Percentiles rank a stretch among this genome's conserved stretches.
Evolutionary conservation across 1,140 invertebrate species (phyloP).

Genomic region (Drosophila subobscura): DNA sequence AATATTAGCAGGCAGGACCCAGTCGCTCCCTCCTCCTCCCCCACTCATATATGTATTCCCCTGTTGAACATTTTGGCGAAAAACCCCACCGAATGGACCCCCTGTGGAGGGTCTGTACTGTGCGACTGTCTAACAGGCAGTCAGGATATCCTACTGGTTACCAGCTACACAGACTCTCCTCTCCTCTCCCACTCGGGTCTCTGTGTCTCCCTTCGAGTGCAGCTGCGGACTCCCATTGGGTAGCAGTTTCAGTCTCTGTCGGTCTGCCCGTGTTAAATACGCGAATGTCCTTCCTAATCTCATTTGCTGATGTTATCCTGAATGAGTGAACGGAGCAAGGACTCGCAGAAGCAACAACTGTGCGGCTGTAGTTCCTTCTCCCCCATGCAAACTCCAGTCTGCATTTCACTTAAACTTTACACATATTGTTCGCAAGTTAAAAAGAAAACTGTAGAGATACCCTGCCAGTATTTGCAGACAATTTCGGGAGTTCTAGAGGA

Average conservation of each 20-base stretch:
- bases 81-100: conserved; percentile 4
- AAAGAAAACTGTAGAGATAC: conserved; percentile 45
- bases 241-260: conserved; percentile 40
- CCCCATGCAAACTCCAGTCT: conserved; percentile 58
- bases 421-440: conserved; percentile 61
- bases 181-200: not conserved
- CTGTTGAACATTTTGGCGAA: conserved; percentile 35
- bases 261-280: conserved; percentile 71
- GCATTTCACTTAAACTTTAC: conserved; percentile 69
- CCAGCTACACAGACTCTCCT: conserved; percentile 19
- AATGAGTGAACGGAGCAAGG: conserved; percentile 32
- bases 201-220: not conserved
- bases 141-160: conserved; percentile 72
- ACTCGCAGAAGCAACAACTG: conserved; percentile 58
- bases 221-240: conserved; percentile 3
- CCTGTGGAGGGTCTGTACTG: conserved; percentile 27
- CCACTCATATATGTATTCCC: conserved; percentile 15
- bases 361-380: not conserved
- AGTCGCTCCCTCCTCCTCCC: too few relatives aligned
- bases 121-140: conserved; percentile 65
- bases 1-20: conserved; percentile 66
- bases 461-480: conserved; percentile 34
- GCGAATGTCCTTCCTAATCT: conserved; percentile 83
- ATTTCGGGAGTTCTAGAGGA: not conserved
- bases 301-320: conserved; percentile 80